Evolutionary conservation across 2,888 invertebrate genomes (phyloP).

Genomic region (Baccha elongata): DNA sequence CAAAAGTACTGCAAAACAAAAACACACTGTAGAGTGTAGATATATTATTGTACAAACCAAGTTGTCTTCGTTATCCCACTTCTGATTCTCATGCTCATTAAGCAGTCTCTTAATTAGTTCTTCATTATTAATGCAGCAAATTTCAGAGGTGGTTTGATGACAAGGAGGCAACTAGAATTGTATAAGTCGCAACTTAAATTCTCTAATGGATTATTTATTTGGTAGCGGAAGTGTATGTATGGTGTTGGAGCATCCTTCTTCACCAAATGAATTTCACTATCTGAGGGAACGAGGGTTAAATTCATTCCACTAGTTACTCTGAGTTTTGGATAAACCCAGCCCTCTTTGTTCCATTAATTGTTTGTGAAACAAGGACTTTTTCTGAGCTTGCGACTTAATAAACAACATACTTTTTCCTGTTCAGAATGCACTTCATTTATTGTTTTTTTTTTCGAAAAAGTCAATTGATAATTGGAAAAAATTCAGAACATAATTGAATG

Average conservation of each 20-base stretch:
- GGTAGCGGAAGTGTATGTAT: constrained; percentile 43
- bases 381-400: constrained; percentile 13
- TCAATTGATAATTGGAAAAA: constrained; percentile 20
- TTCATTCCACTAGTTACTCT: not conserved
- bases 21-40: too few relatives aligned
- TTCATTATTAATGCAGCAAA: constrained; percentile 63
- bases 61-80: constrained; percentile 23
- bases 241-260: not conserved
- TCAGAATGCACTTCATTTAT: not conserved
- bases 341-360: constrained; percentile 15
- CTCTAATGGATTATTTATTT: constrained; percentile 41
- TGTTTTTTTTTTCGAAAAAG: not conserved
- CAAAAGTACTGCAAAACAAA: too few relatives aligned
- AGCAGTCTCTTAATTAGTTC: constrained; percentile 69
- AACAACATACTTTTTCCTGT: constrained; percentile 15
- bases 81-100: constrained; percentile 57
- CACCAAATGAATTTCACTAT: constrained; percentile 17
- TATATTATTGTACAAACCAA: too few relatives aligned
- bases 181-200: constrained; percentile 30
- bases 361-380: constrained; percentile 31
- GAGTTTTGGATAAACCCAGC: not conserved
- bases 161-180: constrained; percentile 9
- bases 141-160: not conserved
- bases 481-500: constrained; percentile 17
- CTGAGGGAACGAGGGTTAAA: constrained; percentile 25